Evolutionary conservation across 2,888 invertebrate genomes (phyloP), one percentile per base, ranked within the genome.

Genomic region (Malthinus seriepunctatus): DNA sequence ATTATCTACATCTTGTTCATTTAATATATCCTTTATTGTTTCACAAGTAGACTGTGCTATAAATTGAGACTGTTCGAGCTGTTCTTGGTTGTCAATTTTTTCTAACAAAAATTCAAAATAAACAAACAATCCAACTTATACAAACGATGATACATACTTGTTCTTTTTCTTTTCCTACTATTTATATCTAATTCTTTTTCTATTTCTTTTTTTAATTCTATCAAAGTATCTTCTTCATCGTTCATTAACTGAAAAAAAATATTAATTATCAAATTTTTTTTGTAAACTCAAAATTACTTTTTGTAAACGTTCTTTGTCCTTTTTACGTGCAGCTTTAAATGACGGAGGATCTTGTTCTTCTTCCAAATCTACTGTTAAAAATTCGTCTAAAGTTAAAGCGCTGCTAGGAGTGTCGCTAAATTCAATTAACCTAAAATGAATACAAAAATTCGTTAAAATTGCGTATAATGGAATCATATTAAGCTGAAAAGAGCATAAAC

Each of bases 331-430:
- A 1, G 90, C 91, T 76, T 93, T 94, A 75, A 95, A 98, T 1
- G 95, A 92, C 0, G 97, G 97, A 7, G 97, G 95, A 79, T 97
- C 97, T 76, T 95, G 94, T 72, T 96, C 96, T 68, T 95, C 94
- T 75, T 97, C 97, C 67, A 99, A 80, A 76, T 99, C 97, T 0
- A 98, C 93, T 0, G 90, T 91, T 88, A 96, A 92, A 76, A 99
- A 99, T 81, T 99, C 97, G 68, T 98, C 97, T 23, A 97, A 81
- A 0, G 98, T 97, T 51, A 99, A 81, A 7, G 91, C 89, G 72
- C 97, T 95, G 8, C 97, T 95, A 0, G 98, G 96, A 0, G 99
- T 99, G 69, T 95, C 95, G 0, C 95, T 95, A 77, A 99, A 99
- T 80, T 99, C 99, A 31, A 91, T 85, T 35, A 99, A 82, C 58